These are phyloP conservation scores for Oreotragus oreotragus DNA, from an alignment of 2,113 vertebrate genomes.

Conservation along the genomic window DNA sequence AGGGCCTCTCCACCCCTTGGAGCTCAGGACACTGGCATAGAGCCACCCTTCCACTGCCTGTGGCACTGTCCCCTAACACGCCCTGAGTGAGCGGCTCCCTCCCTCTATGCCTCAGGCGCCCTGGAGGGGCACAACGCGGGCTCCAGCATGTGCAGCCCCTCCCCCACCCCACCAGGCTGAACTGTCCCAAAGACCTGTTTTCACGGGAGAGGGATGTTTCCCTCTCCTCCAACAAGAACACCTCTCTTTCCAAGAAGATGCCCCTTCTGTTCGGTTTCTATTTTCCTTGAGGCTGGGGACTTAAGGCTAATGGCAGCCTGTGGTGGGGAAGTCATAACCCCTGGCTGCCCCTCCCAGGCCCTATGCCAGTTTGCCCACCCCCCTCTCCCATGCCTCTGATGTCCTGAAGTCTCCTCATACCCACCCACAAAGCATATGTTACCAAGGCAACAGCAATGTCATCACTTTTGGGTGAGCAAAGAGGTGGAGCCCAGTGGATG, in stretches of 20 bases:
- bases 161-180: neutral
- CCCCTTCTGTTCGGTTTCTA: neutral
- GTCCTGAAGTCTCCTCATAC: neutral
- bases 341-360: neutral
- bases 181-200: neutral
- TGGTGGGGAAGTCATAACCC: neutral
- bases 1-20: neutral
- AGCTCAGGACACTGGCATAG: constrained; percentile 28
- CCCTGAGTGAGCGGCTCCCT: neutral
- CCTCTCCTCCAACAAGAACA: neutral
- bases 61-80: constrained; percentile 15
- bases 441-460: constrained; percentile 44
- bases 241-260: neutral
- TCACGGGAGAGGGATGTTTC: neutral
- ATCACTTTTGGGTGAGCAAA: constrained; percentile 1
- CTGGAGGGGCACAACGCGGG: neutral
- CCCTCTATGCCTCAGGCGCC: neutral
- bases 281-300: neutral
- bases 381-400: neutral
- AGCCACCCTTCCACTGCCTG: constrained; percentile 1
- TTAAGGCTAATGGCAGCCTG: neutral
- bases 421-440: constrained; percentile 24
- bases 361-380: neutral
- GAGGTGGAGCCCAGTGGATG: neutral
- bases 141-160: neutral